These are phyloP conservation scores for Atta texana DNA, from an alignment of 1,140 invertebrate genomes.

Conservation along the genomic window DNA sequence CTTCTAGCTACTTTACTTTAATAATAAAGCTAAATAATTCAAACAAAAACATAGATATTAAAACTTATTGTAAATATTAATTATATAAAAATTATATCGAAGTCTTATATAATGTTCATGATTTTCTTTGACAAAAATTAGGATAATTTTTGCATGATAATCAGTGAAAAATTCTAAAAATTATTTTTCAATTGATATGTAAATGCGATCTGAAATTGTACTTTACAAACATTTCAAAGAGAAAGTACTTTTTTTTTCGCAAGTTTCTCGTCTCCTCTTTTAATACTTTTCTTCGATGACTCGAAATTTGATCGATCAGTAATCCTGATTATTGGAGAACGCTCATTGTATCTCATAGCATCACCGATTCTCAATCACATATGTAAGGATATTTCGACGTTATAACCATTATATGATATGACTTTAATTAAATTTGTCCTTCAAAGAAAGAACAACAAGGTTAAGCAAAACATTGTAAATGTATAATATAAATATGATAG, in stretches of 20 bases:
- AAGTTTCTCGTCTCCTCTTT: not conserved
- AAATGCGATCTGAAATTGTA: not conserved
- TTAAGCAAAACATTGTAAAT: not conserved
- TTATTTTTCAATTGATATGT: not conserved
- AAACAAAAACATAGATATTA: not conserved
- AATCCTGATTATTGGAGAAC: not conserved
- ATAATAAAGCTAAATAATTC: conserved; percentile 4
- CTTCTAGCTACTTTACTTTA: not conserved
- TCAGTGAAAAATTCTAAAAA: not conserved
- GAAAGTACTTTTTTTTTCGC: not conserved
- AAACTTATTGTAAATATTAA: not conserved
- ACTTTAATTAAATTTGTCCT: not conserved
- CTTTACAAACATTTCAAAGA: not conserved
- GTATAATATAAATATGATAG: too few species aligned
- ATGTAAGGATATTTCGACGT: not conserved
- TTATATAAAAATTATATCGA: not conserved
- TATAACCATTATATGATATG: not conserved
- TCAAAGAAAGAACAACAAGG: not conserved
- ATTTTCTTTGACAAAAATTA: not conserved
- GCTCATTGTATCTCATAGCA: not conserved
- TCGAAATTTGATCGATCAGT: conserved; percentile 24
- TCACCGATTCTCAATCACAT: not conserved
- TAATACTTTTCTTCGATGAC: not conserved
- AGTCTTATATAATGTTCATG: not conserved
- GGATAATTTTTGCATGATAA: not conserved